These are phyloP conservation scores for Timandra comae DNA, from an alignment of 2,888 invertebrate genomes.

Conservation along the genomic window DNA sequence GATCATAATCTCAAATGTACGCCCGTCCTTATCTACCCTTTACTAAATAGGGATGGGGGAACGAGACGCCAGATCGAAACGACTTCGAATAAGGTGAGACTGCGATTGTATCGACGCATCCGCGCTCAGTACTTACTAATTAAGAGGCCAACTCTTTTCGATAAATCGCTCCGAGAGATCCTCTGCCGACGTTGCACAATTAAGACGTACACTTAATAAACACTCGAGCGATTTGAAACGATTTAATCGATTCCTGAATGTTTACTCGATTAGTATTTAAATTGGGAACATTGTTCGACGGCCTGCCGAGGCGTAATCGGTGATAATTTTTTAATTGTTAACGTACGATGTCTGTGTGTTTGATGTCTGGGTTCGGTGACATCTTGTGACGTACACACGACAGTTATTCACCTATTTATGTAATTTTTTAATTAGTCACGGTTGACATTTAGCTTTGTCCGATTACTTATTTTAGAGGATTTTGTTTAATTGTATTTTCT, in stretches of 20 bases:
- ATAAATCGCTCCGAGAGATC: slow-evolving; percentile 33
- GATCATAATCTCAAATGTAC: slow-evolving; percentile 56
- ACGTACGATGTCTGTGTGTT: slow-evolving; percentile 26
- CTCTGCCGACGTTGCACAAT: slow-evolving; percentile 38
- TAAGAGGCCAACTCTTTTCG: slow-evolving; percentile 45
- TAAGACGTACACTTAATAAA: slow-evolving; percentile 55
- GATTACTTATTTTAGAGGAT: slow-evolving; percentile 35
- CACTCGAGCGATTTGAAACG: slow-evolving; percentile 42
- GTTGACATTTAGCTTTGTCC: slow-evolving; percentile 36
- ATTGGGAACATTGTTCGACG: slow-evolving; percentile 51
- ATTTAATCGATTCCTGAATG: slow-evolving; percentile 44
- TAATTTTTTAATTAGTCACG: slow-evolving; percentile 34
- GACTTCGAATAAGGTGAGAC: slow-evolving; percentile 53
- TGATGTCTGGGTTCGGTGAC: slow-evolving; percentile 23
- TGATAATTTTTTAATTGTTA: slow-evolving; percentile 62
- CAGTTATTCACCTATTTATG: slow-evolving; percentile 13
- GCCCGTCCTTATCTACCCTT: slow-evolving; percentile 35
- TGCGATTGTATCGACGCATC: slow-evolving; percentile 56
- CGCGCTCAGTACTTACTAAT: slow-evolving; percentile 65
- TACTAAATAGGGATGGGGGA: slow-evolving; percentile 16
- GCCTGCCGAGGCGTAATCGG: slow-evolving; percentile 58
- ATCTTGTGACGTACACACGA: slow-evolving; percentile 10
- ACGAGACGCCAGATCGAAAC: slow-evolving; percentile 27
- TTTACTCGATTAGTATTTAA: slow-evolving; percentile 51
- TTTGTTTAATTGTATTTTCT: slow-evolving; percentile 27